Evolutionary conservation across 2,113 vertebrate genomes (phyloP), one percentile per base, ranked within the genome.

Genomic region (Podocnemis expansa): DNA sequence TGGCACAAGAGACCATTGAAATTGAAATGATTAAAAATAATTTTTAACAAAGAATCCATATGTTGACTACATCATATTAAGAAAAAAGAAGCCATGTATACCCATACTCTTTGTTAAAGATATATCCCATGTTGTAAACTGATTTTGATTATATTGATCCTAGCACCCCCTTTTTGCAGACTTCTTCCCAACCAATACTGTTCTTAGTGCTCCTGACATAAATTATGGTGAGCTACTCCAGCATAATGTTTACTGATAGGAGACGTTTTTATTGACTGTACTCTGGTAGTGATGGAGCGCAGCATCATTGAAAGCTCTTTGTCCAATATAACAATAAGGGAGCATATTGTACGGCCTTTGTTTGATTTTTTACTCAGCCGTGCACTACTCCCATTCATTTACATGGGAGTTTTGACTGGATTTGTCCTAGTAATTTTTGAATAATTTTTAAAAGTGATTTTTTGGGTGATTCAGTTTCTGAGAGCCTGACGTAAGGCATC

Each of bases 391-490:
- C 1, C 58, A 80, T 21, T 60, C 87, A 78, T 81, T 84, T 82
- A 58, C 89, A 78, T 56, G 90, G 56, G n/a, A 78, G 54, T 95
- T 94, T 93, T 94, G 91, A 70, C 75, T 91, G 63, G 81, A 12
- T 95, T 95, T 92, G 78, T 84, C 63, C 63, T 58, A 80, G 22
- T 80, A 75, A 63, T 31, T 84, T 78, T 93, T 90, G 94, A 89
- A 90, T 56, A 47, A 78, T 93, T 96, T 96, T 94, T 94, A 84
- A 91, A 93, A 94, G 89, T 8, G 1, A 11, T 55, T 94, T 93
- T 52, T 93, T 76, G 73, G 84, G 51, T 45, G 22, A 86, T 88
- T 93, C 82, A 16, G 70, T 55, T 80, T 55, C 51, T 86, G 67
- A 29, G 3, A 85, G 84, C 89, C 41, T 93, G 38, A 83, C 80